A percentile compares a stretch with the other conserved stretches of the same genome.
phyloP scores from a whole-genome alignment of 2,797 vertebrate genomes.

The Syncerus caffer region DNA sequence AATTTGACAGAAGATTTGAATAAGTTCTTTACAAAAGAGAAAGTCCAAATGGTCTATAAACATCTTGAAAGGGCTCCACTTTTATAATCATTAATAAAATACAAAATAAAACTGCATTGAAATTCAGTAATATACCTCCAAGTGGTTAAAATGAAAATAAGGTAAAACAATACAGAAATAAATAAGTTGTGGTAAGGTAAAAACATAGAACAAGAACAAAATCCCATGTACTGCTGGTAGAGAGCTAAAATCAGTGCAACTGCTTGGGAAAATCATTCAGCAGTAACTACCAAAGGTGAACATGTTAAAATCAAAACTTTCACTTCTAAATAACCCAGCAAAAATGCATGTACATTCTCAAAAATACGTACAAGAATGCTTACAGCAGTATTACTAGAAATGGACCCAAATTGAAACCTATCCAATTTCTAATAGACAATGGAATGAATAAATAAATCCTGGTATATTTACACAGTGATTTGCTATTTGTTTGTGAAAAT shows the following conservation, averaged over 20 bases:
- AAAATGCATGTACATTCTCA: background rate
- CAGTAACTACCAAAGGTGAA: background rate
- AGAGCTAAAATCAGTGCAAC: background rate
- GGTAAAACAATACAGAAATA: background rate
- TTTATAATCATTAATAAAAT: background rate
- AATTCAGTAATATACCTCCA: background rate
- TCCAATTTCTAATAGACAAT: background rate
- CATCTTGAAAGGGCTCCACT: background rate
- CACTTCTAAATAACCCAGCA: background rate
- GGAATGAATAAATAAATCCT: background rate
- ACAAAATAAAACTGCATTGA: background rate
- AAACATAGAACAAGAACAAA: background rate
- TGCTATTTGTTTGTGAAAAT: background rate
- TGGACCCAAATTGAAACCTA: background rate
- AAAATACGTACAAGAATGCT: background rate
- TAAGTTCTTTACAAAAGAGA: background rate
- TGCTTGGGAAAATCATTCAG: background rate
- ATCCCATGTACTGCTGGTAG: background rate
- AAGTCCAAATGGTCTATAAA: background rate
- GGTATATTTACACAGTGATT: background rate
- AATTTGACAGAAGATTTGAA: background rate
- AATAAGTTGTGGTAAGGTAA: background rate
- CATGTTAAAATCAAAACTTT: background rate
- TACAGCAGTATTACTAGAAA: background rate
- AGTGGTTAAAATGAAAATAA: background rate